A percentile compares a stretch with the other conserved stretches of the same genome.
These are phyloP conservation scores for Gallinago undulata DNA, from an alignment of 2,113 vertebrate genomes.

Conservation along the genomic window DNA sequence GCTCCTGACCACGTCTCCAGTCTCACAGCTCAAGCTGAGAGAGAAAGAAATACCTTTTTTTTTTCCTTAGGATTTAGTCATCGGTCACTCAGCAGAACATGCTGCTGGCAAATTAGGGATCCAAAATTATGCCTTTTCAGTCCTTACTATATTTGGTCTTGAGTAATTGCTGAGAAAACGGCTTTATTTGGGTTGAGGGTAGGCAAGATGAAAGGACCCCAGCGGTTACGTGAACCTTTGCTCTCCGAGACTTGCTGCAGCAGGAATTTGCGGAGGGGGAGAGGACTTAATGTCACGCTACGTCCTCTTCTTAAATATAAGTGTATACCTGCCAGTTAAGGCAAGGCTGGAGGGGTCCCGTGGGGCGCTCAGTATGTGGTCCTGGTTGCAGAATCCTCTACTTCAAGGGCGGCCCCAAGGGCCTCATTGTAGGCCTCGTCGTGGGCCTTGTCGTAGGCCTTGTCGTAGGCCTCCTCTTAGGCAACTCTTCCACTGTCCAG, in stretches of 20 bases:
- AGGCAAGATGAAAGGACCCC: neutral
- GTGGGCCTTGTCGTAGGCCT: too few relatives aligned
- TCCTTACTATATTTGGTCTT: neutral
- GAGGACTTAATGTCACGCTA: neutral
- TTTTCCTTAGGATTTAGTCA: neutral
- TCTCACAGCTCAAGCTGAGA: too few relatives aligned
- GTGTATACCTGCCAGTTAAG: too few relatives aligned
- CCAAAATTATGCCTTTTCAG: neutral
- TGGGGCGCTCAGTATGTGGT: accelerated
- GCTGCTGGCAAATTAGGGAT: neutral
- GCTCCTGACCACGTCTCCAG: neutral
- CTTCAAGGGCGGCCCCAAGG: neutral
- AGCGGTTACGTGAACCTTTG: neutral
- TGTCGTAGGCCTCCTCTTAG: neutral
- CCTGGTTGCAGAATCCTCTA: neutral
- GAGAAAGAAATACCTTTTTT: neutral
- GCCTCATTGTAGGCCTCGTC: too few relatives aligned
- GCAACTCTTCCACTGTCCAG: neutral
- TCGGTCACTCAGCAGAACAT: neutral
- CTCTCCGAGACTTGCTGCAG: neutral
- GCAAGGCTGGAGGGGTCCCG: neutral
- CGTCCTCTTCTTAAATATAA: neutral
- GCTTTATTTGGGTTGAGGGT: neutral
- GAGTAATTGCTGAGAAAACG: neutral
- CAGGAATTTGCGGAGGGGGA: neutral